Conservation (phyloP, 2,888 invertebrate genomes). For the Myathropa florea region DNA sequence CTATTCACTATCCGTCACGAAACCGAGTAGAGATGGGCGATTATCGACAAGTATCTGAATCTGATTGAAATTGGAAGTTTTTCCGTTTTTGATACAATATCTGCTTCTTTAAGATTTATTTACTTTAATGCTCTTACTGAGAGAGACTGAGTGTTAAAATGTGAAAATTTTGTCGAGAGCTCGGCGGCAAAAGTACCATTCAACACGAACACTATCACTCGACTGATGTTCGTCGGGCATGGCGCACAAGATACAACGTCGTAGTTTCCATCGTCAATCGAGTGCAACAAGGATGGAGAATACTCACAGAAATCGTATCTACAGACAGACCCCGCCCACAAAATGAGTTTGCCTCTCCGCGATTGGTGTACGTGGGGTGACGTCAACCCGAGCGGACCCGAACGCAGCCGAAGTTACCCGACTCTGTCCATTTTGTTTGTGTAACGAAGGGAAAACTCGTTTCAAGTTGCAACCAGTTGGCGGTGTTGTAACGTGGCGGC, state of each 20-base stretch:
- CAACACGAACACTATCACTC: slow-evolving; percentile 72
- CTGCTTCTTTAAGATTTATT: slow-evolving; percentile 3
- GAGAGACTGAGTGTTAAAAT: neutral
- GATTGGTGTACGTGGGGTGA: slow-evolving; percentile 70
- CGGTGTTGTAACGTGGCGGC: slow-evolving; percentile 46
- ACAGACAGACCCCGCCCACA: slow-evolving; percentile 39
- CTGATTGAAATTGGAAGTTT: neutral
- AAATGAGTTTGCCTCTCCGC: slow-evolving; percentile 5
- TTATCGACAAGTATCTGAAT: neutral
- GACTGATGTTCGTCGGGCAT: slow-evolving; percentile 71
- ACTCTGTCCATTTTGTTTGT: slow-evolving; percentile 73
- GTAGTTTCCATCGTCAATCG: slow-evolving; percentile 28
- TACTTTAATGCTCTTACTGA: neutral
- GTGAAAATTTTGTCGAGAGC: slow-evolving; percentile 24
- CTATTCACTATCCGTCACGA: neutral
- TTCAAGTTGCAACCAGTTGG: slow-evolving; percentile 37
- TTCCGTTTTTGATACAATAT: neutral
- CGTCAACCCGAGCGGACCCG: slow-evolving; percentile 72
- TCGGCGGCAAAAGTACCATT: slow-evolving; percentile 26
- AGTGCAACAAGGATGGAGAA: slow-evolving; percentile 26
- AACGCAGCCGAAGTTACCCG: slow-evolving; percentile 62
- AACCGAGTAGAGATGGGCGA: neutral
- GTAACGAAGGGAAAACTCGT: slow-evolving; percentile 67
- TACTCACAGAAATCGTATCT: slow-evolving; percentile 9
- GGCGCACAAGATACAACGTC: slow-evolving; percentile 55